These are phyloP conservation scores for Ophion ellenae DNA, from an alignment of 2,888 invertebrate species.

Conservation along the genomic window DNA sequence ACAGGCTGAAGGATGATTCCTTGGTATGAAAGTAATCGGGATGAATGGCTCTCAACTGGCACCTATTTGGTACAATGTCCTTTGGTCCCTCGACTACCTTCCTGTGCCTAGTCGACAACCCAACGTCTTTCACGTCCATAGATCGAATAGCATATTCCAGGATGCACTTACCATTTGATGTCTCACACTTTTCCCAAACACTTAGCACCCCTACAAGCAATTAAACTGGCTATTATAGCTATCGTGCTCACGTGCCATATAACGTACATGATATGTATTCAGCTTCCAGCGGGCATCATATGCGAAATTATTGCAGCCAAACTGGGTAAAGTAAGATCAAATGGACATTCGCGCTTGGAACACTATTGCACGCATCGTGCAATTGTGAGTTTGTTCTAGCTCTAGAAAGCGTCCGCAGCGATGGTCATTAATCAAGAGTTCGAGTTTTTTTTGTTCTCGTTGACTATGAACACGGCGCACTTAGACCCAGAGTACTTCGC, in stretches of 20 bases:
- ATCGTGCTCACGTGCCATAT: no score
- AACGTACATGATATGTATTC: no score
- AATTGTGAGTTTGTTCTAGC: neutral
- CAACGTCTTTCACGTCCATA: no score
- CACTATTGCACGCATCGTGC: neutral
- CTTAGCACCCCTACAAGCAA: no score
- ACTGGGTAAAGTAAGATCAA: neutral
- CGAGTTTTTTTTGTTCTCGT: slow-evolving; percentile 53
- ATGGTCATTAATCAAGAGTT: slow-evolving; percentile 22
- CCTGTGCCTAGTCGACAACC: no score
- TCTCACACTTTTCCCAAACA: no score
- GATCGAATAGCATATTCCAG: no score
- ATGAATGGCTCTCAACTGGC: neutral
- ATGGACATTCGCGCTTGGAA: neutral
- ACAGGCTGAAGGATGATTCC: no score
- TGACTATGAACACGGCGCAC: neutral
- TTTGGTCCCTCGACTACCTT: neutral
- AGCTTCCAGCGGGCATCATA: neutral
- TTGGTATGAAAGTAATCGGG: neutral
- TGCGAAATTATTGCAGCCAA: neutral
- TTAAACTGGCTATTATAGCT: no score
- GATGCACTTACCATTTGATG: no score
- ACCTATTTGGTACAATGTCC: neutral
- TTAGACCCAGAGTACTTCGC: slow-evolving; percentile 1
- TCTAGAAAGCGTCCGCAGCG: slow-evolving; percentile 26